These are phyloP conservation scores for Chrysopa pallens DNA, from an alignment of 1,140 invertebrate species.

Conservation along the genomic window DNA sequence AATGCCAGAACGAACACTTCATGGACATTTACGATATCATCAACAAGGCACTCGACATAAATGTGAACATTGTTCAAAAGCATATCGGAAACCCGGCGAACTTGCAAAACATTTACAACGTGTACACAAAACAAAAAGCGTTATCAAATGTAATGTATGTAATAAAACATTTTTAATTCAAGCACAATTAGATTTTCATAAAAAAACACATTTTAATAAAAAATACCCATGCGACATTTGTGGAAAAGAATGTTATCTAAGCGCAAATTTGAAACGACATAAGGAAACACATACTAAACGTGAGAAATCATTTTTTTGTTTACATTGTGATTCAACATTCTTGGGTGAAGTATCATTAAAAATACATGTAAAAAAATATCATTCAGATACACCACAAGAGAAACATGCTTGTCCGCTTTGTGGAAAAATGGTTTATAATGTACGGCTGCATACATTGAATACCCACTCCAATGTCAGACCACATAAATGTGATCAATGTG, in stretches of 20 bases:
- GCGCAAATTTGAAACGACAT: neutral
- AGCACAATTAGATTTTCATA: neutral
- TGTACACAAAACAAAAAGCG: too few species aligned
- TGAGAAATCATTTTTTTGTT: too few species aligned
- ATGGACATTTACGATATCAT: neutral
- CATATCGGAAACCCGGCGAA: neutral
- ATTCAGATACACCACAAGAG: too few species aligned
- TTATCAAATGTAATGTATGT: neutral
- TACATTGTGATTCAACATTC: too few species aligned
- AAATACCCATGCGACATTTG: neutral
- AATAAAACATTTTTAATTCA: neutral
- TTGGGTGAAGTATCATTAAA: too few species aligned
- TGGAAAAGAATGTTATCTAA: neutral
- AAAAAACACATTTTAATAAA: neutral
- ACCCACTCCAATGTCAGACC: slow-evolving; percentile 5
- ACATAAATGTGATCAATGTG: slow-evolving; percentile 5
- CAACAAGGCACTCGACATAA: neutral
- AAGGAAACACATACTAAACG: neutral
- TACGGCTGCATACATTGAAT: too few species aligned
- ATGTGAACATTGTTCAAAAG: neutral
- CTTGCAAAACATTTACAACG: neutral
- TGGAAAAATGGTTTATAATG: too few species aligned
- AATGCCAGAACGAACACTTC: neutral
- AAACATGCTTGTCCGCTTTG: too few species aligned
- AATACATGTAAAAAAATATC: too few species aligned